phyloP scores from a whole-genome alignment of 2,113 vertebrate genomes.

The Lipotes vexillifer region DNA sequence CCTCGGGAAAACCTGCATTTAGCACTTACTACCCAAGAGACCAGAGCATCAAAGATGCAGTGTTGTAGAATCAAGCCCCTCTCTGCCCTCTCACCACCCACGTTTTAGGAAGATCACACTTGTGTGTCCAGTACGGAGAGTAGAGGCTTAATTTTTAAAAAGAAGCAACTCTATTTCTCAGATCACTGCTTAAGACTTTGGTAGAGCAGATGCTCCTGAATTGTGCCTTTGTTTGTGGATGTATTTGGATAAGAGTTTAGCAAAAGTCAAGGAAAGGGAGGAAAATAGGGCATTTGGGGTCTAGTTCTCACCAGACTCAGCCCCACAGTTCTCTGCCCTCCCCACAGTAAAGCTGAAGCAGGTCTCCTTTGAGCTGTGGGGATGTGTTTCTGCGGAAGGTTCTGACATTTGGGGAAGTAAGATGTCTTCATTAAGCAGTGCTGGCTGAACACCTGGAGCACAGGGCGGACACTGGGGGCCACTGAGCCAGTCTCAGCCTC shows the following conservation, averaged over 20 bases:
- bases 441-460: not conserved
- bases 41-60: not conserved
- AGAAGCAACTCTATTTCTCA: not conserved
- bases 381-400: not conserved
- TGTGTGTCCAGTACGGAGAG: not conserved
- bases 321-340: not conserved
- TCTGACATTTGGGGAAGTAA: not conserved
- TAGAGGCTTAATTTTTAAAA: not conserved
- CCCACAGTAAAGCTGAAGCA: not conserved
- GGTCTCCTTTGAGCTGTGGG: not conserved
- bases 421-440: not conserved
- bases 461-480: not conserved
- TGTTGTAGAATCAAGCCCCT: not conserved
- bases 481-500: not conserved
- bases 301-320: not conserved
- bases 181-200: not conserved
- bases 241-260: not conserved
- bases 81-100: not conserved
- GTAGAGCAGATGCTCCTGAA: not conserved
- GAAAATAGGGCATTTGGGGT: not conserved
- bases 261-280: not conserved
- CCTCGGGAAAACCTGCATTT: not conserved
- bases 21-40: not conserved
- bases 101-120: not conserved
- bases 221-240: not conserved